Percentiles rank a stretch among this genome's conserved stretches.
Conservation (phyloP, 2,888 invertebrate genomes). For the Dexiosoma caninum region DNA sequence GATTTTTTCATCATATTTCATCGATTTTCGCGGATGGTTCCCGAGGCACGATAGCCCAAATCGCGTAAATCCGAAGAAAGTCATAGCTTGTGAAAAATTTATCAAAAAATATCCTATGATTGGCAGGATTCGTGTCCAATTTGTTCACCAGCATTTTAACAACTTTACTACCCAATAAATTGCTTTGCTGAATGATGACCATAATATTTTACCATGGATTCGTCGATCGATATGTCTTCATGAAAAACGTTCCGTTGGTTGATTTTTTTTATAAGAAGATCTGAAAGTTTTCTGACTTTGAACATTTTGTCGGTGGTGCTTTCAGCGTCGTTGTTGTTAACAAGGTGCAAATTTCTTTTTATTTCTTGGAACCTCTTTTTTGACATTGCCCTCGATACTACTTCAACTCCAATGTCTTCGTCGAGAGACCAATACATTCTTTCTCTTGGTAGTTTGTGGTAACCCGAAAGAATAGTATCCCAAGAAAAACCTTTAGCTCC, state of each 20-base stretch:
- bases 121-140: too few relatives aligned
- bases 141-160: too few relatives aligned
- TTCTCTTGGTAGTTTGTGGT: background rate
- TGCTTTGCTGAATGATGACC: too few relatives aligned
- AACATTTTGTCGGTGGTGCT: background rate
- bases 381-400: background rate
- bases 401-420: background rate
- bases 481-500: background rate
- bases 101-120: too few relatives aligned
- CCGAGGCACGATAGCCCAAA: too few relatives aligned
- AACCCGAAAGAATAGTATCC: background rate
- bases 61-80: too few relatives aligned
- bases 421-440: background rate
- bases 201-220: too few relatives aligned
- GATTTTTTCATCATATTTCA: too few relatives aligned
- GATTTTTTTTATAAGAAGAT: background rate
- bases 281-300: background rate
- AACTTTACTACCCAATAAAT: too few relatives aligned
- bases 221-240: background rate
- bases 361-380: background rate
- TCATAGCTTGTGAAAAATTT: too few relatives aligned
- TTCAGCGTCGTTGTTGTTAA: background rate
- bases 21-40: too few relatives aligned
- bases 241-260: too few relatives aligned
- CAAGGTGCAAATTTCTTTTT: slow-evolving; percentile 1